Evolutionary conservation across 1,140 invertebrate species (phyloP).

Genomic region (Drosophila oshimai): DNA sequence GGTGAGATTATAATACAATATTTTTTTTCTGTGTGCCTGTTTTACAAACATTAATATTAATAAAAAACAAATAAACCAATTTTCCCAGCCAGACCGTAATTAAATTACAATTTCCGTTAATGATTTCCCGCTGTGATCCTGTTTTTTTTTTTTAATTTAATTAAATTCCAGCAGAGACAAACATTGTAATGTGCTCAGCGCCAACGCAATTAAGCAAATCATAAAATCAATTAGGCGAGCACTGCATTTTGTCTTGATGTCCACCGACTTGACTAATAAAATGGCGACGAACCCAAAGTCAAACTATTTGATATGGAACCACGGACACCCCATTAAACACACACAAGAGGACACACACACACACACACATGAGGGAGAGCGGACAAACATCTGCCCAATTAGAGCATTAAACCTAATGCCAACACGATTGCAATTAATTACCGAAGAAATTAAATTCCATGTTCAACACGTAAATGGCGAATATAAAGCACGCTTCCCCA

Average conservation of each 20-base stretch:
- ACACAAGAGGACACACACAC: not conserved
- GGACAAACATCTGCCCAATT: conserved; percentile 58
- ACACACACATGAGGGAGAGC: conserved; percentile 1
- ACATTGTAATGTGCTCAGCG: not conserved
- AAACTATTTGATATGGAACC: conserved; percentile 47
- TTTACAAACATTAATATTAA: not conserved
- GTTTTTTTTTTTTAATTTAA: no score
- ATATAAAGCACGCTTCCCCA: conserved; percentile 49
- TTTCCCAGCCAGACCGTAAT: not conserved
- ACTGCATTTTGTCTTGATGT: conserved; percentile 56
- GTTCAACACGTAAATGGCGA: conserved; percentile 73
- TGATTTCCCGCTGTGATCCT: not conserved
- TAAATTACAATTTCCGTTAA: not conserved
- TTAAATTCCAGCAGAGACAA: not conserved
- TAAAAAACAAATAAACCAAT: not conserved
- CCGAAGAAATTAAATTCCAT: conserved; percentile 80
- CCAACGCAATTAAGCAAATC: conserved; percentile 53
- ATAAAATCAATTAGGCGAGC: conserved; percentile 67
- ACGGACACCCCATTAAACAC: conserved; percentile 7
- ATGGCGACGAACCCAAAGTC: conserved; percentile 36
- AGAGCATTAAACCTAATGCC: conserved; percentile 78
- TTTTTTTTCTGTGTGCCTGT: no score
- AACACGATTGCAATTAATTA: conserved; percentile 82
- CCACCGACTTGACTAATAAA: conserved; percentile 63
- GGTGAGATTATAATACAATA: not conserved